Evolutionary conservation across 1,140 invertebrate species (phyloP).

Genomic region (Chironomus striatipennis): DNA sequence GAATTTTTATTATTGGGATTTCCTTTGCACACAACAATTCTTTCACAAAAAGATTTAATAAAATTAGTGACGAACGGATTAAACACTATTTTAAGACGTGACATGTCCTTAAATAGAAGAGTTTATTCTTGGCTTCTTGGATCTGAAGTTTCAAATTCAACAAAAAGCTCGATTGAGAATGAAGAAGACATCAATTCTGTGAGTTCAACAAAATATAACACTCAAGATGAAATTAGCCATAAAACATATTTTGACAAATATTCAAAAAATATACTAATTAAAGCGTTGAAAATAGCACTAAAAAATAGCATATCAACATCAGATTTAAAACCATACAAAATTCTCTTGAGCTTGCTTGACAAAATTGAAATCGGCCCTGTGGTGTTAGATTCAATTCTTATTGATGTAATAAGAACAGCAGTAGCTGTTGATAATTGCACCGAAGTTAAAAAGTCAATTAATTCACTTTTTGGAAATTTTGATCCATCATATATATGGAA

Average conservation of each 20-base stretch:
- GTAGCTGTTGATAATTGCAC: conserved; percentile 37
- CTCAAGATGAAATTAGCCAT: conserved; percentile 34
- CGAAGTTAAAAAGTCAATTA: conserved; percentile 72
- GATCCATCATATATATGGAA: conserved; percentile 83
- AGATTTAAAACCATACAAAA: conserved; percentile 72
- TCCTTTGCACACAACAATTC: conserved; percentile 74
- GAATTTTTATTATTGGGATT: conserved; percentile 79
- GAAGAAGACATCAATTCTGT: neutral
- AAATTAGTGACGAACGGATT: conserved; percentile 70
- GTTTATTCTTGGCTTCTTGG: conserved; percentile 79
- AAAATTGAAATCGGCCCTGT: conserved; percentile 80
- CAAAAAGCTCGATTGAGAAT: conserved; percentile 39
- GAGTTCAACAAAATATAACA: conserved; percentile 39
- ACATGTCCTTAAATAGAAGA: conserved; percentile 85
- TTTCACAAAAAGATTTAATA: conserved; percentile 65
- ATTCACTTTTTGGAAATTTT: conserved; percentile 74
- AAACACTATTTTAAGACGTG: conserved; percentile 74
- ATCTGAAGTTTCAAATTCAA: conserved; percentile 54
- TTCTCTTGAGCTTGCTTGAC: conserved; percentile 80
- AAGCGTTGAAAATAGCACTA: conserved; percentile 54
- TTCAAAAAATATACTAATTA: conserved; percentile 58
- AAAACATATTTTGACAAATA: conserved; percentile 64
- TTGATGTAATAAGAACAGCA: conserved; percentile 68
- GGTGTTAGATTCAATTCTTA: conserved; percentile 77
- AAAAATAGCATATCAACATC: conserved; percentile 48